A percentile compares a stretch with the other conserved stretches of the same genome.
phyloP scores from a whole-genome alignment of 2,888 invertebrate genomes.

The Agrochola lota region DNA sequence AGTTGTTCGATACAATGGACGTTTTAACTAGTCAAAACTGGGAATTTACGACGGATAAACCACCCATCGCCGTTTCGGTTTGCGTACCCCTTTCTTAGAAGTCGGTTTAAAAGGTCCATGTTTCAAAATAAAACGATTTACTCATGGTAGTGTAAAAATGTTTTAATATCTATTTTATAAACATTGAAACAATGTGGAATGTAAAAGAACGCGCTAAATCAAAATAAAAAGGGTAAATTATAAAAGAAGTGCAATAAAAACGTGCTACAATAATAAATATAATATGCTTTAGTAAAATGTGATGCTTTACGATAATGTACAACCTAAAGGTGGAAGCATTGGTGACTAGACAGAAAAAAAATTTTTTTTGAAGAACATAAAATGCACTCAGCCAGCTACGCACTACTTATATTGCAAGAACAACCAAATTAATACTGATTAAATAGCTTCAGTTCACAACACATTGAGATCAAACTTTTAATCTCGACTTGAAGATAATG shows the following conservation, averaged over 20 bases:
- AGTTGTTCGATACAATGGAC: too few species aligned
- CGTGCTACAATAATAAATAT: conserved; percentile 67
- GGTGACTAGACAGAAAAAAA: conserved; percentile 85
- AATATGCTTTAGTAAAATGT: conserved; percentile 74
- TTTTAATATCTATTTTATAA: conserved; percentile 77
- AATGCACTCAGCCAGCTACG: conserved; percentile 57
- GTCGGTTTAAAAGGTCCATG: background rate
- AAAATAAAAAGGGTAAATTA: conserved; percentile 66
- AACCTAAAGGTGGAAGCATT: conserved; percentile 78
- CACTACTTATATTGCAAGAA: conserved; percentile 44
- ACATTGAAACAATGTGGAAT: conserved; percentile 83
- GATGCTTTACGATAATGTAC: conserved; percentile 74
- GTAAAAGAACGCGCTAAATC: conserved; percentile 72
- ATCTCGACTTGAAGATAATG: conserved; percentile 20
- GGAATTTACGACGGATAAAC: background rate
- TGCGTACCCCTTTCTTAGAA: background rate
- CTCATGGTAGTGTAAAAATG: conserved; percentile 72
- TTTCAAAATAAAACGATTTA: conserved; percentile 48
- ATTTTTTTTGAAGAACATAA: conserved; percentile 72
- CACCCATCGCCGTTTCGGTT: too few species aligned
- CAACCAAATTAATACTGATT: conserved; percentile 62
- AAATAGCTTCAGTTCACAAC: conserved; percentile 47
- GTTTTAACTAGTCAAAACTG: too few species aligned
- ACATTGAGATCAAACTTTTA: conserved; percentile 33
- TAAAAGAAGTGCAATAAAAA: conserved; percentile 77